Conservation (phyloP, 2,113 vertebrate species). For the Glareola pratincola region DNA sequence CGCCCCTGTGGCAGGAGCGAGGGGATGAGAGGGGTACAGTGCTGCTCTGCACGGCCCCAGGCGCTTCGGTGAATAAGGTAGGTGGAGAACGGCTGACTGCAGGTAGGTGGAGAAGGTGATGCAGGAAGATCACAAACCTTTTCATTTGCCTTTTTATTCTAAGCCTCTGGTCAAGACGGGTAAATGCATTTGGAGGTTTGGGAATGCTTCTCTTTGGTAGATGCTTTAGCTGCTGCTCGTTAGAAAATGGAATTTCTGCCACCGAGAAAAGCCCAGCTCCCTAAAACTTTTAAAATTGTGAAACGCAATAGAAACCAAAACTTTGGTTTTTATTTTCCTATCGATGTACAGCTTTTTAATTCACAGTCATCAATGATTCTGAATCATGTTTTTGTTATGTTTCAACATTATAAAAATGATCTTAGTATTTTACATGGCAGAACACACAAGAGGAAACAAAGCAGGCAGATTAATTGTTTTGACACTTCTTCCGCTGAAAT, state of each 20-base stretch:
- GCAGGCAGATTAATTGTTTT: conserved; percentile 5
- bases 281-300: not conserved
- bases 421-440: not conserved
- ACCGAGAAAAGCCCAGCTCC: not conserved
- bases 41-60: not conserved
- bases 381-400: not conserved
- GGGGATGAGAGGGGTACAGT: accelerated
- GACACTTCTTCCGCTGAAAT: not conserved
- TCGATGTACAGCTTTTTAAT: not conserved
- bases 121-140: not conserved
- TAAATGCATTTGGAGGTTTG: not conserved
- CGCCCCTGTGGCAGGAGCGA: accelerated
- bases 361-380: not conserved
- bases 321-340: not conserved
- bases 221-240: not conserved
- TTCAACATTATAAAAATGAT: not conserved
- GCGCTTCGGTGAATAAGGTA: not conserved
- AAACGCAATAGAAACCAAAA: not conserved
- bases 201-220: not conserved
- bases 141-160: not conserved
- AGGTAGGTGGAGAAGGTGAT: no score
- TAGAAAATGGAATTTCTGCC: not conserved
- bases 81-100: not conserved
- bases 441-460: conserved; percentile 5
- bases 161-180: not conserved